phyloP scores from a whole-genome alignment of 2,113 vertebrate species.

The Chionodraco myersi region DNA sequence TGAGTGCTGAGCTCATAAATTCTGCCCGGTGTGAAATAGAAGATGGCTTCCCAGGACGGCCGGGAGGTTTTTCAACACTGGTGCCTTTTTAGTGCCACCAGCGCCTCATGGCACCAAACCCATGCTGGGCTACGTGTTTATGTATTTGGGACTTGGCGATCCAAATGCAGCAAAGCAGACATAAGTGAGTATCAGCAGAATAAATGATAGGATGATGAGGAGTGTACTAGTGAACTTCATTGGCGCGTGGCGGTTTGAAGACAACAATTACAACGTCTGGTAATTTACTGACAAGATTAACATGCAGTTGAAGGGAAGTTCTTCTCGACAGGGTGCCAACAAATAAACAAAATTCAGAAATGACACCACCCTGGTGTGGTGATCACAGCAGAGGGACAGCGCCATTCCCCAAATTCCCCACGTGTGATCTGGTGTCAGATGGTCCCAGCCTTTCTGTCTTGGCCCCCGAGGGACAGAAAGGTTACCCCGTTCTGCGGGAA shows the following conservation, averaged over 20 bases:
- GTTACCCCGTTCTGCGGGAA: conserved; percentile 77
- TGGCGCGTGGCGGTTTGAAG: conserved; percentile 51
- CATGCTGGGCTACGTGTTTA: conserved; percentile 50
- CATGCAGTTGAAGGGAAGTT: conserved; percentile 90
- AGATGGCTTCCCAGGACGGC: conserved; percentile 76
- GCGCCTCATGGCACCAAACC: conserved; percentile 69
- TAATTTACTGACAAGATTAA: conserved; percentile 93
- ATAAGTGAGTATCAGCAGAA: conserved; percentile 4
- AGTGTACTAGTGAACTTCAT: conserved; percentile 31
- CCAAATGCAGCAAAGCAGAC: conserved; percentile 4
- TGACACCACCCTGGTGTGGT: conserved; percentile 71
- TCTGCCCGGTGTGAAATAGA: conserved; percentile 76
- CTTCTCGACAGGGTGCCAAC: conserved; percentile 94
- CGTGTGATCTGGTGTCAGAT: conserved; percentile 79
- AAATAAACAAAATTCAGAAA: conserved; percentile 96
- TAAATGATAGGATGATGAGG: conserved; percentile 19
- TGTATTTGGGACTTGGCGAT: conserved; percentile 56
- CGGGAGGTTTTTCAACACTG: conserved; percentile 74
- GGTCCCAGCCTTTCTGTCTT: conserved; percentile 62
- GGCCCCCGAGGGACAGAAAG: conserved; percentile 67
- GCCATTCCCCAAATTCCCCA: conserved; percentile 84
- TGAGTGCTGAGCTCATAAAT: conserved; percentile 77
- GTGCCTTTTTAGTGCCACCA: conserved; percentile 73
- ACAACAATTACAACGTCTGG: conserved; percentile 62
- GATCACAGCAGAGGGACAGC: conserved; percentile 65